phyloP scores from a whole-genome alignment of 2,797 vertebrate species.

The Threskiornis aethiopicus region DNA sequence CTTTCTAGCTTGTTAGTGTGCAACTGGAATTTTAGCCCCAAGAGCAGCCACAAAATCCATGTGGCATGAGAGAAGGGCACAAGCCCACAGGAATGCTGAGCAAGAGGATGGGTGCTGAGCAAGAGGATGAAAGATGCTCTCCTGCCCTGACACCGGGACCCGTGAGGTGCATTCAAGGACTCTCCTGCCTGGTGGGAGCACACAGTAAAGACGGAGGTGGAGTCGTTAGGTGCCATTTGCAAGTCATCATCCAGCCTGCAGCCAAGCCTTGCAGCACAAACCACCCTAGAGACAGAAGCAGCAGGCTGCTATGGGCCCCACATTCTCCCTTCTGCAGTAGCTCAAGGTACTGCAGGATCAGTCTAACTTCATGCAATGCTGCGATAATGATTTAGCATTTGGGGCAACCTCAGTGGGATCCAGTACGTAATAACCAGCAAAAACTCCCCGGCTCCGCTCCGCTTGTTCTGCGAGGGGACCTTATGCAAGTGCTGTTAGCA shows the following conservation, averaged over 20 bases:
- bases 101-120: background rate
- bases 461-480: background rate
- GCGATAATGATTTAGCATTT: background rate
- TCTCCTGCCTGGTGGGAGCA: background rate
- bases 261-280: background rate
- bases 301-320: fast-evolving
- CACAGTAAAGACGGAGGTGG: background rate
- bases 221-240: background rate
- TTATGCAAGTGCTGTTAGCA: background rate
- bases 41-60: background rate
- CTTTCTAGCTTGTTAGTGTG: background rate
- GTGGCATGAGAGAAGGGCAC: background rate
- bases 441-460: background rate
- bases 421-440: background rate
- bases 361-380: background rate
- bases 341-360: background rate
- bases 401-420: background rate
- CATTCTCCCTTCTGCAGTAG: background rate
- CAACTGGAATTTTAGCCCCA: background rate
- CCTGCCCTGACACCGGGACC: background rate
- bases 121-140: background rate
- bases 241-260: background rate
- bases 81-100: background rate
- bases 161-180: background rate
- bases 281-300: background rate